These are phyloP conservation scores for Eustalomyia histrio DNA, from an alignment of 2,888 invertebrate species.

Conservation along the genomic window DNA sequence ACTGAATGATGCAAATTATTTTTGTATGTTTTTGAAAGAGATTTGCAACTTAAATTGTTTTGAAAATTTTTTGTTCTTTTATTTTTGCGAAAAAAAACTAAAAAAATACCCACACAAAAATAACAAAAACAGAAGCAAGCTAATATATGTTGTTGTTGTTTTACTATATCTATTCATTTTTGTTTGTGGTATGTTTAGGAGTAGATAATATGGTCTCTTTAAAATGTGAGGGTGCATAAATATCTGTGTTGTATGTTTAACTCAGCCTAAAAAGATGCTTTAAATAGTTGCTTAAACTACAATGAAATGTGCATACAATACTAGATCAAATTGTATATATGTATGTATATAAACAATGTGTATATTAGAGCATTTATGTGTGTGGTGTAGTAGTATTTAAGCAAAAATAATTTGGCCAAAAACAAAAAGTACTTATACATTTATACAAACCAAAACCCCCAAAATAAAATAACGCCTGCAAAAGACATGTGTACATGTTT, in stretches of 20 bases:
- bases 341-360: background rate
- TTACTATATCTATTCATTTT: conserved; percentile 8
- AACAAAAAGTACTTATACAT: conserved; percentile 10
- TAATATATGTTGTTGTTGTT: background rate
- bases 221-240: conserved; percentile 20
- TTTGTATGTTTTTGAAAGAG: conserved; percentile 30
- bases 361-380: background rate
- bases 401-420: conserved; percentile 7
- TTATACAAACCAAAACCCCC: background rate
- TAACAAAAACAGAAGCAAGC: background rate
- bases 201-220: conserved; percentile 32
- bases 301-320: conserved; percentile 41
- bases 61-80: conserved; percentile 17
- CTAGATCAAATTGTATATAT: background rate
- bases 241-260: conserved; percentile 34
- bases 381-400: background rate
- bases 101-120: background rate
- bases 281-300: conserved; percentile 51
- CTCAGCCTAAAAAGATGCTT: conserved; percentile 51
- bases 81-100: background rate
- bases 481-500: conserved; percentile 47
- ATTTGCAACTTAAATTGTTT: conserved; percentile 52
- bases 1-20: conserved; percentile 42
- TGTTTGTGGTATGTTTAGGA: conserved; percentile 47
- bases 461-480: conserved; percentile 31